Evolutionary conservation across 2,797 vertebrate genomes (phyloP).

Genomic region (Brotula barbata): DNA sequence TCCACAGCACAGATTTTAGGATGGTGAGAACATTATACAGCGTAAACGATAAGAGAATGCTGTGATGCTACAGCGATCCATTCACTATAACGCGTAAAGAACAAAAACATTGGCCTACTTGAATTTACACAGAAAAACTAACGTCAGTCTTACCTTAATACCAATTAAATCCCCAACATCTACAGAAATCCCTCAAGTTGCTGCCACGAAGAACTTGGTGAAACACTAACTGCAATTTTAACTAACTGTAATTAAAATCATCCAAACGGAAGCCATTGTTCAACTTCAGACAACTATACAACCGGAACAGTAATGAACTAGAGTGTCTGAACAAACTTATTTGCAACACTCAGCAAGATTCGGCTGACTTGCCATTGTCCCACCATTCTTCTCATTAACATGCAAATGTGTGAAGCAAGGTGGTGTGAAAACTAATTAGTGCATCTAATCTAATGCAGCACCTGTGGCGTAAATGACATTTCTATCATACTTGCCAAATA

Average conservation of each 20-base stretch:
- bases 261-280: neutral
- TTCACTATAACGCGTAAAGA: no score
- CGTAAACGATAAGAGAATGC: no score
- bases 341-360: no score
- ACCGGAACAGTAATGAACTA: neutral
- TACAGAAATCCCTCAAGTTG: neutral
- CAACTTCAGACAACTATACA: neutral
- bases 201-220: neutral
- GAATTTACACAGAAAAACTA: no score
- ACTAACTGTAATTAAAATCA: neutral
- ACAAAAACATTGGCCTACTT: no score
- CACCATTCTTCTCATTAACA: neutral
- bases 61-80: no score
- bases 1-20: no score
- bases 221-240: neutral
- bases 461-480: neutral
- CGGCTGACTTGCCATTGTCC: neutral
- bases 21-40: no score
- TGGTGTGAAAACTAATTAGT: neutral
- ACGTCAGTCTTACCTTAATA: no score
- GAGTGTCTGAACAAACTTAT: neutral
- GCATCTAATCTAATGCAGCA: neutral
- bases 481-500: neutral
- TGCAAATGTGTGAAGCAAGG: neutral
- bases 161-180: no score